phyloP scores from a whole-genome alignment of 2,113 vertebrate genomes.

The Tauraco erythrolophus region DNA sequence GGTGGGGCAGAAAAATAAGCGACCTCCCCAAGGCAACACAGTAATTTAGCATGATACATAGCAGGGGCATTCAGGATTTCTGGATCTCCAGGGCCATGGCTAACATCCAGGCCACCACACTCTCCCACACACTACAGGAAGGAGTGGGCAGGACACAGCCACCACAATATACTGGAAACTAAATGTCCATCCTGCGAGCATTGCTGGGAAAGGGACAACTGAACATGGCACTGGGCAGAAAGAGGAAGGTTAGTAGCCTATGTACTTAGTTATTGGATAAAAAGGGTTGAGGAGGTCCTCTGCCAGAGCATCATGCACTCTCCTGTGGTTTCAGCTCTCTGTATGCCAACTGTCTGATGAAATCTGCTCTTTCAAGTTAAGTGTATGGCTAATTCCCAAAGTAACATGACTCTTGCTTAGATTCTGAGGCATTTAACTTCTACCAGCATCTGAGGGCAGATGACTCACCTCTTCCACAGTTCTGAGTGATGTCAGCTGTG shows the following conservation, averaged over 20 bases:
- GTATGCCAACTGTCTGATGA: neutral
- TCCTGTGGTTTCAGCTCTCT: neutral
- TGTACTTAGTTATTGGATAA: neutral
- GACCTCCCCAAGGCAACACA: neutral
- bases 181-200: neutral
- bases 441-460: neutral
- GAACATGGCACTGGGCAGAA: neutral
- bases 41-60: neutral
- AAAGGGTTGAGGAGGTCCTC: neutral
- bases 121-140: neutral
- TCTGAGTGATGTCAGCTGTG: conserved; percentile 3
- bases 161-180: neutral
- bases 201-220: neutral
- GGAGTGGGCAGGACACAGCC: neutral
- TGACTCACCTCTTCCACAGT: neutral
- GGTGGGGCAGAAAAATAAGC: neutral
- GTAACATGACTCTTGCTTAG: conserved; percentile 38
- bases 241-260: neutral
- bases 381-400: conserved; percentile 60
- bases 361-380: neutral
- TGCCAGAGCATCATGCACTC: neutral
- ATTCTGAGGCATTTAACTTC: conserved; percentile 47
- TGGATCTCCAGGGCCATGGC: neutral
- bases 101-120: neutral
- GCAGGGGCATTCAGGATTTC: neutral